phyloP scores from a whole-genome alignment of 1,140 invertebrate species.

The Bombus difficillimus region DNA sequence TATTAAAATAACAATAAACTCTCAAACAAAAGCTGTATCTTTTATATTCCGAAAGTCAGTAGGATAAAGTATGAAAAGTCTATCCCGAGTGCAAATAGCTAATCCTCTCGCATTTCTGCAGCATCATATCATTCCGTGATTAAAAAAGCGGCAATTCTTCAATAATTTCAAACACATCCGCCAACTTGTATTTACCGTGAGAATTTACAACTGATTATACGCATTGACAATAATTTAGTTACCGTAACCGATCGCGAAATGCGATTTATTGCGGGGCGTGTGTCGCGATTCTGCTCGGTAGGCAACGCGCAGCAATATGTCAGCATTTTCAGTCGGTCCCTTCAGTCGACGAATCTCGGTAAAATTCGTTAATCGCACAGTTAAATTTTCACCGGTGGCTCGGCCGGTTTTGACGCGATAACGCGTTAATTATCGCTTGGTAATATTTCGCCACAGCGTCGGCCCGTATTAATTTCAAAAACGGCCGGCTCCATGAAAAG shows the following conservation, averaged over 20 bases:
- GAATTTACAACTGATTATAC: constrained; percentile 11
- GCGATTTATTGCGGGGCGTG: background rate
- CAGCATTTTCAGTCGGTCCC: constrained; percentile 14
- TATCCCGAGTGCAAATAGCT: no score
- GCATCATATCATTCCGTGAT: background rate
- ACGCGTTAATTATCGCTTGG: constrained; percentile 68
- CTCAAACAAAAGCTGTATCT: no score
- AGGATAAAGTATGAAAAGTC: no score
- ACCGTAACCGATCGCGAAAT: background rate
- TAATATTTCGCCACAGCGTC: constrained; percentile 64
- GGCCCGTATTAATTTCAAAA: constrained; percentile 62
- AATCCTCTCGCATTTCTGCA: no score
- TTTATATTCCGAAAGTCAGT: no score
- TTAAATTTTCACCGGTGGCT: constrained; percentile 57
- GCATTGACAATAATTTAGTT: background rate
- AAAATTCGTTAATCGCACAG: constrained; percentile 67
- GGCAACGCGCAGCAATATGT: constrained; percentile 3
- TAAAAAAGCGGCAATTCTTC: background rate
- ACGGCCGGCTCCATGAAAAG: constrained; percentile 63
- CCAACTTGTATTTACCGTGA: background rate
- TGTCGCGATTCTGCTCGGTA: background rate
- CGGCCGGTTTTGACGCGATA: constrained; percentile 66
- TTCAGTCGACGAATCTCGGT: background rate
- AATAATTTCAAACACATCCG: background rate
- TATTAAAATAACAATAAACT: no score